These are phyloP conservation scores for Aspidiotus rigidus DNA, from an alignment of 2,888 invertebrate species.

Conservation along the genomic window DNA sequence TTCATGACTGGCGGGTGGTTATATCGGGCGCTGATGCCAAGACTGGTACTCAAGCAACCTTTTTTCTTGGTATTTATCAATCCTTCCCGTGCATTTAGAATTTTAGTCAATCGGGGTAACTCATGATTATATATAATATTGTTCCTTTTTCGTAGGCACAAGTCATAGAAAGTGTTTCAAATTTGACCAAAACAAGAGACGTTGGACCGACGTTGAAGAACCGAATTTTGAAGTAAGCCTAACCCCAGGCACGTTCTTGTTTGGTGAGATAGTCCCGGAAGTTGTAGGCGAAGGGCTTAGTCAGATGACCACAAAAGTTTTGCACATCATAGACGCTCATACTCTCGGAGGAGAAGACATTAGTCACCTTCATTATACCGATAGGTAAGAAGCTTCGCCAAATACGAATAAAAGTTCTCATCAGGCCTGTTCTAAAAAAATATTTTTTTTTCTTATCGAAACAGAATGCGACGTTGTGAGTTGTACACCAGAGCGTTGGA, in stretches of 20 bases:
- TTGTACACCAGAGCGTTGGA: no score
- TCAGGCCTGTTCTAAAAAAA: no score
- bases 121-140: no score
- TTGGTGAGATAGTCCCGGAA: constrained; percentile 63
- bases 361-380: constrained; percentile 48
- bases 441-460: no score
- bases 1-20: no score
- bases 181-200: constrained; percentile 38
- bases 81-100: no score
- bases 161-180: constrained; percentile 39
- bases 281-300: constrained; percentile 52
- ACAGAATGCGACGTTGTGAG: no score
- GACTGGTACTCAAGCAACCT: no score
- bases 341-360: constrained; percentile 63
- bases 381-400: constrained; percentile 60
- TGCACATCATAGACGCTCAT: constrained; percentile 73
- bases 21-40: no score
- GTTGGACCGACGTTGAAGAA: constrained; percentile 48
- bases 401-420: no score
- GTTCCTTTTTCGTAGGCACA: constrained; percentile 43
- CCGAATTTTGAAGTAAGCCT: constrained; percentile 52
- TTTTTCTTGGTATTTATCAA: no score
- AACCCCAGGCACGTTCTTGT: constrained; percentile 61
- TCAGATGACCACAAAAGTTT: constrained; percentile 50
- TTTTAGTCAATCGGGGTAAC: no score